Evolutionary conservation across 37 sponge, comb jelly and placozoan species (phyloP).

Genomic region (Geodia barretti): DNA sequence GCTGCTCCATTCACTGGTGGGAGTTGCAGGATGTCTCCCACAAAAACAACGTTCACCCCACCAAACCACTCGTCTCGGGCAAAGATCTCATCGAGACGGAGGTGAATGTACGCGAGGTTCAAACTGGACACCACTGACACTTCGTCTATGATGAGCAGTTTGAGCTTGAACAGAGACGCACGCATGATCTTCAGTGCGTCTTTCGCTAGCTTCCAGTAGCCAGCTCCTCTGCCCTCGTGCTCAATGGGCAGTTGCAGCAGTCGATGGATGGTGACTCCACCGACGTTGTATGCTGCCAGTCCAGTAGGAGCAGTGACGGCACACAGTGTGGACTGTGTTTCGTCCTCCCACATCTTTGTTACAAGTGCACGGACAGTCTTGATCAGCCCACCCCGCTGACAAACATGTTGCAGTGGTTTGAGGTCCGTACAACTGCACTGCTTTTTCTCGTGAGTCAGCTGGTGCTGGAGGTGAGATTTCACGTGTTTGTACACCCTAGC

Average conservation of each 20-base stretch:
- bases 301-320: constrained; percentile 59
- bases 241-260: constrained; percentile 40
- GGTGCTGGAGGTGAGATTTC: constrained; percentile 2
- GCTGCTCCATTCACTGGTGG: constrained; percentile 46
- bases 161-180: constrained; percentile 22
- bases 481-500: constrained; percentile 43
- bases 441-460: constrained; percentile 6
- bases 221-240: constrained; percentile 45
- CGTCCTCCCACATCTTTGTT: too few relatives aligned
- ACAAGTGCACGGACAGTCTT: too few relatives aligned
- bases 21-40: constrained; percentile 65
- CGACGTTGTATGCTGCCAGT: constrained; percentile 45
- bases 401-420: too few relatives aligned
- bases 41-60: constrained; percentile 27
- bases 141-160: constrained; percentile 65
- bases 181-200: constrained; percentile 31
- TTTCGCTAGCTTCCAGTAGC: constrained; percentile 53
- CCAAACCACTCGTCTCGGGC: constrained; percentile 37
- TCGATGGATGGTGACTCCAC: constrained; percentile 43
- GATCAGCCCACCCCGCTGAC: too few relatives aligned
- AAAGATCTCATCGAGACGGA: too few relatives aligned
- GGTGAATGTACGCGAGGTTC: constrained; percentile 24
- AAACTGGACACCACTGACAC: constrained; percentile 65
- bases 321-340: too few relatives aligned
- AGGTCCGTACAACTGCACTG: too few relatives aligned